A percentile compares a stretch with the other conserved stretches of the same genome.
These are phyloP conservation scores for Elaphurus davidianus DNA, from an alignment of 2,113 vertebrate genomes.

Conservation along the genomic window DNA sequence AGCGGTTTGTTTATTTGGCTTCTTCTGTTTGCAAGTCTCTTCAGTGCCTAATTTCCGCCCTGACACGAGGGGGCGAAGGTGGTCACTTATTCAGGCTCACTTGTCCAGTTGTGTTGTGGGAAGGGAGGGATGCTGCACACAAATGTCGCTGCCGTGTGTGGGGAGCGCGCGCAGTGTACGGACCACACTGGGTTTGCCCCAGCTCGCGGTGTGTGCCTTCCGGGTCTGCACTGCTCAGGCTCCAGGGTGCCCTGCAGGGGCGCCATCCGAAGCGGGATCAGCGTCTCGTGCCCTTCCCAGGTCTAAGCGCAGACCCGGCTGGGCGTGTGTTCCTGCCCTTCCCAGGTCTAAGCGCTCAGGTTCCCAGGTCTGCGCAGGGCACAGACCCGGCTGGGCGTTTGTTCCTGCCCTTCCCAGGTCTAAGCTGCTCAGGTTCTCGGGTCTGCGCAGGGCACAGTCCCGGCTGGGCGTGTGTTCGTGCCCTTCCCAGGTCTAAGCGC, in stretches of 20 bases:
- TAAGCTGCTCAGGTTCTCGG: too few species aligned
- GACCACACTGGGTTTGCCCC: not conserved
- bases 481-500: too few species aligned
- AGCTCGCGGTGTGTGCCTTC: not conserved
- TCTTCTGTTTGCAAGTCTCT: not conserved
- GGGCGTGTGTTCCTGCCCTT: too few species aligned
- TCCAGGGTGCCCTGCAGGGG: not conserved
- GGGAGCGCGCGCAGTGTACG: not conserved
- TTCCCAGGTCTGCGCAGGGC: too few species aligned
- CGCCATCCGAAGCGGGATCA: not conserved
- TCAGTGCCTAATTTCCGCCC: not conserved
- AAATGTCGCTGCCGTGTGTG: not conserved
- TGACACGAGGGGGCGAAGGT: not conserved
- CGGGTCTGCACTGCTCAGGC: not conserved
- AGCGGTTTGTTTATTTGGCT: not conserved
- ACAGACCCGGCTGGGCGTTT: too few species aligned
- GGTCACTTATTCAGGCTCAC: not conserved
- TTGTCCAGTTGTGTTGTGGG: not conserved
- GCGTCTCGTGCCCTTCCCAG: fast-evolving
- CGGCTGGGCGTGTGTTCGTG: too few species aligned
- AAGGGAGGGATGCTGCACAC: not conserved
- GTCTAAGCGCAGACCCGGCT: not conserved
- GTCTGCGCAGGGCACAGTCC: too few species aligned
- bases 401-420: too few species aligned
- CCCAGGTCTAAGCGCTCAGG: too few species aligned